Percentiles rank a stretch among this genome's conserved stretches.
phyloP scores from a whole-genome alignment of 2,888 invertebrate genomes.

The Mystacides longicornis region DNA sequence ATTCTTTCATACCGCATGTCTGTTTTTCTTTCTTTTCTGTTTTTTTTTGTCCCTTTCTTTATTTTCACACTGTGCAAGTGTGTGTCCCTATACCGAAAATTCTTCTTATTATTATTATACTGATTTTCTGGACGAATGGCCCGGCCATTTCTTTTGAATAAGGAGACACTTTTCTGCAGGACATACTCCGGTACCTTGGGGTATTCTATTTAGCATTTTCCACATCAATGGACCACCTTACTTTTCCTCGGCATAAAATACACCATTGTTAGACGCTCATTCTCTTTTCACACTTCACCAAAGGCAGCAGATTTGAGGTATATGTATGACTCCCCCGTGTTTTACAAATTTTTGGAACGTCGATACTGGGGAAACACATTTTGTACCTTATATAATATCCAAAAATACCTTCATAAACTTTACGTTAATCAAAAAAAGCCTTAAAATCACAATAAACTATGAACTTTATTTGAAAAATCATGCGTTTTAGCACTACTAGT shows the following conservation, averaged over 20 bases:
- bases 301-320: background rate
- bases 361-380: too few relatives aligned
- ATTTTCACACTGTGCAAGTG: background rate
- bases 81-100: background rate
- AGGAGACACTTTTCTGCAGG: conserved; percentile 13
- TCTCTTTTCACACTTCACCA: background rate
- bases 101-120: conserved; percentile 8
- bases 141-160: conserved; percentile 16
- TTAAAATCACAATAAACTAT: too few relatives aligned
- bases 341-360: too few relatives aligned
- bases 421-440: too few relatives aligned
- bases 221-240: background rate
- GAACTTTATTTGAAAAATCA: too few relatives aligned
- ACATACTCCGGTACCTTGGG: background rate
- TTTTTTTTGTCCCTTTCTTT: conserved; percentile 2
- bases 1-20: too few relatives aligned
- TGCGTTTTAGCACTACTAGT: too few relatives aligned
- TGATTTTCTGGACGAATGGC: conserved; percentile 19
- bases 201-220: background rate
- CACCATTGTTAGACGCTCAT: background rate
- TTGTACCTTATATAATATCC: too few relatives aligned
- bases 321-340: background rate
- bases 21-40: too few relatives aligned
- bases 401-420: too few relatives aligned
- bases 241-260: background rate